Conservation (phyloP, 2,797 vertebrate species). For the Jordanella pulchra region DNA sequence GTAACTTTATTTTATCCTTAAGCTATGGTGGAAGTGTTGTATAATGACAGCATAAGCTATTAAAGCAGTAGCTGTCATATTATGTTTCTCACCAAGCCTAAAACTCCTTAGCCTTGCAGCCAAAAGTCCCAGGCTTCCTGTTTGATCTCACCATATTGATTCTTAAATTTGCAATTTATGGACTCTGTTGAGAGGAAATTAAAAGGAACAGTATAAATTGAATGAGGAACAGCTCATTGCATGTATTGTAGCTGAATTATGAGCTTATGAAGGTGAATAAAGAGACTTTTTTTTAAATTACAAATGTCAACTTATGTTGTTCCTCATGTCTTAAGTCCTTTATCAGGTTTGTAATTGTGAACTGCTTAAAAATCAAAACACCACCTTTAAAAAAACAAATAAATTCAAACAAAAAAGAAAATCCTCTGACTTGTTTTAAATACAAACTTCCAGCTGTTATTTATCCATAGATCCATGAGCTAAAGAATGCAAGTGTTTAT, state of each 20-base stretch:
- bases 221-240: background rate
- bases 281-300: background rate
- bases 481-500: constrained; percentile 11
- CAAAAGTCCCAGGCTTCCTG: background rate
- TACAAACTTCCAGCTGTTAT: constrained; percentile 12
- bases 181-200: constrained; percentile 21
- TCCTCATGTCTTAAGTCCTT: background rate
- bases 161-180: constrained; percentile 18
- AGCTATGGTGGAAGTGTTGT: constrained; percentile 7
- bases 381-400: background rate
- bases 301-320: background rate
- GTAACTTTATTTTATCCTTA: constrained; percentile 13
- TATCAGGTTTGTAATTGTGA: too few species aligned
- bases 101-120: constrained; percentile 14
- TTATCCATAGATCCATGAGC: constrained; percentile 28
- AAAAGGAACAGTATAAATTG: constrained; percentile 13
- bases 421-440: background rate
- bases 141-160: constrained; percentile 1
- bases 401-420: background rate
- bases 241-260: constrained; percentile 12
- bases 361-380: too few species aligned
- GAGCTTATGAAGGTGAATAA: background rate
- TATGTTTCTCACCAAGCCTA: constrained; percentile 18
- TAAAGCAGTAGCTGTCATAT: constrained; percentile 21
- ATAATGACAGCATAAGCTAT: constrained; percentile 22